These are phyloP conservation scores for Trypoxylon attenuatum DNA, from an alignment of 2,888 invertebrate genomes.

Conservation along the genomic window DNA sequence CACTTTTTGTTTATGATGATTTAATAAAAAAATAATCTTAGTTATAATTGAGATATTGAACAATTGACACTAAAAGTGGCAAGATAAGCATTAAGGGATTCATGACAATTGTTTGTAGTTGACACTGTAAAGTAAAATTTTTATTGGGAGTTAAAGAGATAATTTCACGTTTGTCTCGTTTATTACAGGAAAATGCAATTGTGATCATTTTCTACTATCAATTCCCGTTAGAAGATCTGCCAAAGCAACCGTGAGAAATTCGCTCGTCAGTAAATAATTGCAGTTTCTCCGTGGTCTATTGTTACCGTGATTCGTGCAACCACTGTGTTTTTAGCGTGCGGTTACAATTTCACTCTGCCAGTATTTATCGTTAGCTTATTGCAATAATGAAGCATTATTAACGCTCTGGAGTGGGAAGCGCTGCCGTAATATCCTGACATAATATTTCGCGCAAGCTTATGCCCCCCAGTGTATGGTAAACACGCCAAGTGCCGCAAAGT, in stretches of 20 bases:
- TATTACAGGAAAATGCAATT: no score
- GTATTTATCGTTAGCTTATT: not conserved
- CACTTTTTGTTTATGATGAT: no score
- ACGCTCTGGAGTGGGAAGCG: no score
- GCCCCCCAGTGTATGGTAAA: not conserved
- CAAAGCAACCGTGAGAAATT: not conserved
- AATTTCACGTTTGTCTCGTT: no score
- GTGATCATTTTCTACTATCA: no score
- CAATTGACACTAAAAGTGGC: no score
- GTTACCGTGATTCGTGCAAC: not conserved
- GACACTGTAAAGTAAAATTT: no score
- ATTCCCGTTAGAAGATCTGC: not conserved
- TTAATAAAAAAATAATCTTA: no score
- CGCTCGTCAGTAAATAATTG: not conserved
- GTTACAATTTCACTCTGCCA: not conserved
- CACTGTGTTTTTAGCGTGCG: not conserved
- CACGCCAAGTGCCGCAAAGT: not conserved
- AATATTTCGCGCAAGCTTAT: not conserved
- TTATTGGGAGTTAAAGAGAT: no score
- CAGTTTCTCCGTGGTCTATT: not conserved
- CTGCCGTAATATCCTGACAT: not conserved
- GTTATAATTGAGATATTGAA: no score
- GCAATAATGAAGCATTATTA: not conserved
- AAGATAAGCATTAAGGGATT: no score
- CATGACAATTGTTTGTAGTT: no score